Evolutionary conservation across 2,888 invertebrate species (phyloP).

Genomic region (Nowickia ferox): DNA sequence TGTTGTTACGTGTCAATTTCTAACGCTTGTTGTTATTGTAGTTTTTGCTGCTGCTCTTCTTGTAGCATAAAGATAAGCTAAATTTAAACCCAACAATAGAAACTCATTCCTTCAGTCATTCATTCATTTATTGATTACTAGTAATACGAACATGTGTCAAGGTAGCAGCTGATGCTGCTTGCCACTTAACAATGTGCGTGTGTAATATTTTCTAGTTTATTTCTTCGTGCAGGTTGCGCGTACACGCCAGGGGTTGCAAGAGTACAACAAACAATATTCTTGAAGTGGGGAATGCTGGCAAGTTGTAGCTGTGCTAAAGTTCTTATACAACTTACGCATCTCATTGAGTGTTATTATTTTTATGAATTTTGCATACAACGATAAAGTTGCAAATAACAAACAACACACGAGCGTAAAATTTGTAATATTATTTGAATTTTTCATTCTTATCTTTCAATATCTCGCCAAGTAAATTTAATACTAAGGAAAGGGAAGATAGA

Average conservation of each 20-base stretch:
- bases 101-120: conserved; percentile 45
- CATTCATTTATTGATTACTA: conserved; percentile 59
- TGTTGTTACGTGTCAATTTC: conserved; percentile 73
- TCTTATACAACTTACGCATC: conserved; percentile 42
- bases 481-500: neutral
- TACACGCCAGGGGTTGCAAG: conserved; percentile 44
- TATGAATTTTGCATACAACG: conserved; percentile 65
- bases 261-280: neutral
- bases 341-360: conserved; percentile 50
- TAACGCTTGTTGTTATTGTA: conserved; percentile 30
- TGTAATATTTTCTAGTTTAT: conserved; percentile 51
- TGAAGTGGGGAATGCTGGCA: neutral
- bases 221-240: neutral
- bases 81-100: conserved; percentile 41
- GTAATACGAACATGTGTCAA: conserved; percentile 59
- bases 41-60: conserved; percentile 12
- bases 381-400: conserved; percentile 28
- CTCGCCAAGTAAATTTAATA: conserved; percentile 26
- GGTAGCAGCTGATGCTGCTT: conserved; percentile 70
- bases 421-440: conserved; percentile 62
- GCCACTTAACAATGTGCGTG: conserved; percentile 41
- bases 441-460: conserved; percentile 54
- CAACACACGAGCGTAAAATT: conserved; percentile 31
- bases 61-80: conserved; percentile 54
- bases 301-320: neutral